Base-by-base conservation (phyloP, 2,888 invertebrate species). In the Pediacus dermestoides region DNA sequence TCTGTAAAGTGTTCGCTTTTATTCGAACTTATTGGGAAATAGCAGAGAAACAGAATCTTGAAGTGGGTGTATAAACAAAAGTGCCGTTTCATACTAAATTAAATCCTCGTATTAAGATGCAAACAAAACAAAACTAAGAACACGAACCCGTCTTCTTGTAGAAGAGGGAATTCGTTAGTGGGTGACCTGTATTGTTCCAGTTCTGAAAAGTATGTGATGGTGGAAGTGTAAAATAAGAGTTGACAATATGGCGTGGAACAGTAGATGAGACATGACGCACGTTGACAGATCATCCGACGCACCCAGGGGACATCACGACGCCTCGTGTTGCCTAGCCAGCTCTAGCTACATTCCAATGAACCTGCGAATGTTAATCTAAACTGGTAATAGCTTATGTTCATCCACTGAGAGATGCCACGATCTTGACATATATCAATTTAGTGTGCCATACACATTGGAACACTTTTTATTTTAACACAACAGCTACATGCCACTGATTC, bases 241-340 rank as follows among this genome's bases (percentile, higher is more conserved):
- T 33, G 33, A 22, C 33, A 33, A 23, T 33, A 21, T 21, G 33
- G 16, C 23, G n/a, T 18, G 16, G 33, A 23, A 22, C 47, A 42
- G 42, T 53, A 50, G 54, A 52, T 52, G 50, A 54, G 56, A 58
- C 53, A 40, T 57, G 55, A 55, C 52, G 53, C 50, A 48, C 47
- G 55, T 53, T 55, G 58, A 55, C 56, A 53, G 52, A 53, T 56
- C 54, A 55, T 58, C 52, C 48, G 46, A 50, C 48, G 42, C 43
- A 49, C 58, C 49, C 54, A 33, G 22, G 58, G 49, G 56, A 52
- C 39, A 42, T 44, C 13, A 28, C 28, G 12, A 10, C 10, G 13
- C 10, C 13, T 13, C 28, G 9, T 23, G 23, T 10, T 9, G n/a
- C 23, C 23, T 10, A 23, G 3, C 23, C 3, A 23, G 10, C 23